Evolutionary conservation across 2,888 invertebrate species (phyloP), one percentile per base, ranked within the genome.

Genomic region (Deroplatys truncata): DNA sequence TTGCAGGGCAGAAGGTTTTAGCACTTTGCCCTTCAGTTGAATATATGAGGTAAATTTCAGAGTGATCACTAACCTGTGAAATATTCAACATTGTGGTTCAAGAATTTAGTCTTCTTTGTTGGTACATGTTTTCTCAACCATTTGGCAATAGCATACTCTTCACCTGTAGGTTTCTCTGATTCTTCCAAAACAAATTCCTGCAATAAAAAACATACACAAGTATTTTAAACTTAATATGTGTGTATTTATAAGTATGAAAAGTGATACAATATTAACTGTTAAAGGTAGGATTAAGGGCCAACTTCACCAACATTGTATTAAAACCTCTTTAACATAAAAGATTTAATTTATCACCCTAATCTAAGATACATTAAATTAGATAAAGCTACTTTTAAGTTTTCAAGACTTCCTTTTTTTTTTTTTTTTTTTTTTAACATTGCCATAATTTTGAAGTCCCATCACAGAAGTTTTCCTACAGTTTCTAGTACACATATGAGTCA

Each of bases 81-180:
- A 94, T 99, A 99, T 93, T 98, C 98, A 20, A 99, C 99, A 93
- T 98, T 97, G 93, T 99, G 99, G 92, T 98, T 98, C 88, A 99
- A 95, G 93, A 99, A 98, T 93, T 98, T 99, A 0, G 99, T 99
- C 93, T 98, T 98, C 94, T 99, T 99, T 5, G 97, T 97, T 82
- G 98, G 98, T 35, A 99, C 97, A 94, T 98, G 98, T 91, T 98
- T 97, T 89, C 98, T 97, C 92, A 99, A 94, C 97, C 98, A 99
- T 93, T 98, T 98, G 0, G 99, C 99, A 85, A 99, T 96, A 0
- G 96, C 95, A 93, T 98, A 98, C 93, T 99, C 99, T 90, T 98
- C 97, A 93, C 98, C 98, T 0, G 97, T 95, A 1, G 98, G 96
- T 93, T 98, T 97, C 90, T 97, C 96, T 1, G 95, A 94, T 35